These are phyloP conservation scores for Dissostichus mawsoni DNA, from an alignment of 2,113 vertebrate species.

Conservation along the genomic window DNA sequence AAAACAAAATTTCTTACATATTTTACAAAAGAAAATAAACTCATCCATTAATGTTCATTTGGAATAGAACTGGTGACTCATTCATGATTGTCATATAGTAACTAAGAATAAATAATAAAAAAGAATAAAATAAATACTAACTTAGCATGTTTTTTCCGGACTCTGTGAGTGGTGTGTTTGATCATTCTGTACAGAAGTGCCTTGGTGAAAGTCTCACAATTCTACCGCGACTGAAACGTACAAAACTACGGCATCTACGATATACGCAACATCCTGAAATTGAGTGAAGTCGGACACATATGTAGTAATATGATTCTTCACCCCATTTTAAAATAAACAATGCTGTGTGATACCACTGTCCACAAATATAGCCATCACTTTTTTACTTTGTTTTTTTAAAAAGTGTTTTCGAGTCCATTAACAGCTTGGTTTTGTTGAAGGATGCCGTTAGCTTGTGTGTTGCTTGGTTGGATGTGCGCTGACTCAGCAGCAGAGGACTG, in stretches of 20 bases:
- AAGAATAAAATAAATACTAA: constrained; percentile 88
- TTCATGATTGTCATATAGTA: constrained; percentile 99
- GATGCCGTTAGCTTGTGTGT: constrained; percentile 86
- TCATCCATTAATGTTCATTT: constrained; percentile 93
- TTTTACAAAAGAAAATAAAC: constrained; percentile 96
- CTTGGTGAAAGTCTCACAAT: constrained; percentile 96
- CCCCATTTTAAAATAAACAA: constrained; percentile 92
- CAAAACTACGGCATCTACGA: constrained; percentile 99
- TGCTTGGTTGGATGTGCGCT: constrained; percentile 83
- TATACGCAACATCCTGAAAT: constrained; percentile 95
- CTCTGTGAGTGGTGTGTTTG: constrained; percentile 91
- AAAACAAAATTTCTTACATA: constrained; percentile 99
- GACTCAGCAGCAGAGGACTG: constrained; percentile 61
- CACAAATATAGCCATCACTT: constrained; percentile 94
- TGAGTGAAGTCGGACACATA: constrained; percentile 97
- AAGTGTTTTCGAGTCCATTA: constrained; percentile 60
- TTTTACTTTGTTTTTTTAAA: constrained; percentile 69
- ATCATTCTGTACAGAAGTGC: constrained; percentile 98
- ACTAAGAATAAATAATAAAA: constrained; percentile 87
- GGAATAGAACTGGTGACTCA: constrained; percentile 93
- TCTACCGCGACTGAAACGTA: constrained; percentile 99
- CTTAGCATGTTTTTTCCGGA: constrained; percentile 89
- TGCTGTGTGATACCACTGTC: constrained; percentile 87
- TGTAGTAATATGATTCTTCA: constrained; percentile 86
- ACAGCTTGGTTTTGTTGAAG: constrained; percentile 58